These are phyloP conservation scores for Sarcophaga rosellei DNA, from an alignment of 2,888 invertebrate species.

Conservation along the genomic window DNA sequence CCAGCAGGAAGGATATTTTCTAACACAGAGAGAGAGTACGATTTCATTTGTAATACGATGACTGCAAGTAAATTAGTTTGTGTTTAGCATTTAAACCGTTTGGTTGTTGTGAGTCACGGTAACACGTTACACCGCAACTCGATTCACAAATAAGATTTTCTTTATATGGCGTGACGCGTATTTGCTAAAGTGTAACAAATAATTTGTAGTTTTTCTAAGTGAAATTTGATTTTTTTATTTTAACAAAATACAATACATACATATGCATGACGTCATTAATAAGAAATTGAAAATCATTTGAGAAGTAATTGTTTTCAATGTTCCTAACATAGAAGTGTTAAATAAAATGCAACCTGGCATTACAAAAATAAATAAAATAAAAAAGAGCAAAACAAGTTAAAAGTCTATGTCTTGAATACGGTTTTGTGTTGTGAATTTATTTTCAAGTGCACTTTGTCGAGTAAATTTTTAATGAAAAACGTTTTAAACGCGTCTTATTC, in stretches of 20 bases:
- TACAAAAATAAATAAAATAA: not conserved
- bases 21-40: conserved; percentile 1
- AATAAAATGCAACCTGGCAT: not conserved
- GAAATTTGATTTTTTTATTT: no score
- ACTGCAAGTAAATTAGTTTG: conserved; percentile 38
- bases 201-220: no score
- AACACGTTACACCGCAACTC: not conserved
- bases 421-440: not conserved
- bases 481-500: not conserved
- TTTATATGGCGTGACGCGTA: not conserved
- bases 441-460: conserved; percentile 16
- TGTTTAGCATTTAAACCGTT: conserved; percentile 45
- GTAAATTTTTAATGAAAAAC: conserved; percentile 11
- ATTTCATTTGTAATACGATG: not conserved
- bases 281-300: conserved; percentile 15
- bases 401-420: not conserved
- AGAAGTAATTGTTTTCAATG: not conserved
- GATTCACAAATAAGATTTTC: conserved; percentile 19
- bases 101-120: conserved; percentile 11
- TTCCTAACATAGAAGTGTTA: conserved; percentile 35
- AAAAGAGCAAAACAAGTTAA: conserved; percentile 15
- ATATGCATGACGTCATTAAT: conserved; percentile 32
- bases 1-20: conserved; percentile 17
- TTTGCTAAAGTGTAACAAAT: not conserved
- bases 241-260: no score